Percentiles rank a stretch among this genome's conserved stretches.
phyloP scores from a whole-genome alignment of 2,113 vertebrate genomes.

The Lonchura striata region DNA sequence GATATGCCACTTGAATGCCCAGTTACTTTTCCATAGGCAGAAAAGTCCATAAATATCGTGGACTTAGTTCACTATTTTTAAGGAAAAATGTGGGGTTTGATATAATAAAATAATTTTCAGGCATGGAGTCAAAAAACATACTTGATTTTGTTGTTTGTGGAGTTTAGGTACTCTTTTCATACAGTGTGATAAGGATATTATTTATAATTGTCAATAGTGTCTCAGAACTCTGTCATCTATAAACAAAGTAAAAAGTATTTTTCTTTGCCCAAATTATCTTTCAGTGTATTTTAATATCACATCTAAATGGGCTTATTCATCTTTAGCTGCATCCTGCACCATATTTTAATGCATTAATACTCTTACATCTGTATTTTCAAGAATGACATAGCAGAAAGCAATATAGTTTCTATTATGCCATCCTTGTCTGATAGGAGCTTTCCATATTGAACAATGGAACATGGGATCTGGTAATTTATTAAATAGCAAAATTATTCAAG shows the following conservation, averaged over 20 bases:
- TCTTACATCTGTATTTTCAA: background rate
- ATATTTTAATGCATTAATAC: background rate
- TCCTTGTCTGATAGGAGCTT: background rate
- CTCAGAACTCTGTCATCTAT: background rate
- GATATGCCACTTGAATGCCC: background rate
- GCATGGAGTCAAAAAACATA: background rate
- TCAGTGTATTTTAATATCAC: background rate
- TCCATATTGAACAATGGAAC: background rate
- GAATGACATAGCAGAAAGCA: background rate
- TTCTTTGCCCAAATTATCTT: background rate
- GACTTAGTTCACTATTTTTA: background rate
- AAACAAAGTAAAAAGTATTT: background rate
- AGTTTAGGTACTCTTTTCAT: background rate
- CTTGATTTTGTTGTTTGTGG: background rate
- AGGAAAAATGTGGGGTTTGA: background rate
- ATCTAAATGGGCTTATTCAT: background rate
- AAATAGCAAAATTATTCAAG: background rate
- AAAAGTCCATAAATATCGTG: background rate
- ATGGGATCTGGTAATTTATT: background rate
- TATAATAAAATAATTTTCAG: background rate
- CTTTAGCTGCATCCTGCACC: background rate
- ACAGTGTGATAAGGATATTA: background rate
- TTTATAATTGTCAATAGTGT: background rate
- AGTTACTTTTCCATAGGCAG: background rate
- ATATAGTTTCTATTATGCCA: background rate